phyloP scores from a whole-genome alignment of 2,797 vertebrate species.

The Labroides dimidiatus region DNA sequence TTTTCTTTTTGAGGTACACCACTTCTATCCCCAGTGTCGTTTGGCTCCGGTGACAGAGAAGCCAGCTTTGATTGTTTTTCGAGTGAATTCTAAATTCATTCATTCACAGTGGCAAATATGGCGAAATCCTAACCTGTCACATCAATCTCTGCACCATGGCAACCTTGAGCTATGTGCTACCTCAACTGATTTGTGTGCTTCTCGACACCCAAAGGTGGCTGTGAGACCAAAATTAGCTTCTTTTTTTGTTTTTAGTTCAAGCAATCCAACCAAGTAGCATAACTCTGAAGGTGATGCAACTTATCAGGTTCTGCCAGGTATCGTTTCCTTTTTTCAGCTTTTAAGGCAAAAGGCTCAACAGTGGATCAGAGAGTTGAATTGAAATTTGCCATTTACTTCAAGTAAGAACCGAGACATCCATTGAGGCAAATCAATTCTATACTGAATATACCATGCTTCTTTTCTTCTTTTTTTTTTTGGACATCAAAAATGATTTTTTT shows the following conservation, averaged over 20 bases:
- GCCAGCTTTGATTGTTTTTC: constrained; percentile 76
- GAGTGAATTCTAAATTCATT: constrained; percentile 76
- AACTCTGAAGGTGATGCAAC: constrained; percentile 64
- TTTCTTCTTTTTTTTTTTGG: constrained; percentile 54
- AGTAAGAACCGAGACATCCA: constrained; percentile 81
- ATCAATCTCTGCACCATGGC: constrained; percentile 81
- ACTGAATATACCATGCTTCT: constrained; percentile 68
- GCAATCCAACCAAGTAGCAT: constrained; percentile 68
- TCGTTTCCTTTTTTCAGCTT: constrained; percentile 68
- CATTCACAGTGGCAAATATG: constrained; percentile 84
- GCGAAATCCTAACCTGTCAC: constrained; percentile 75
- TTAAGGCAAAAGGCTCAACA: constrained; percentile 85
- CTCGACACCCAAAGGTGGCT: constrained; percentile 62
- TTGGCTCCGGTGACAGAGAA: constrained; percentile 68
- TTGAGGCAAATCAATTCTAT: constrained; percentile 79
- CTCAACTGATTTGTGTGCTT: constrained; percentile 73
- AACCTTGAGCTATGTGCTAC: constrained; percentile 80
- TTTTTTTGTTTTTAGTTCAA: constrained; percentile 9
- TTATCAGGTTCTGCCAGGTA: constrained; percentile 73
- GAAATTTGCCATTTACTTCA: constrained; percentile 82
- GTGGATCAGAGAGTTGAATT: constrained; percentile 81
- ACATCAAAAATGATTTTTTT: constrained; percentile 68
- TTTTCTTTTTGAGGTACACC: constrained; percentile 68
- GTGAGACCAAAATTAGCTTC: constrained; percentile 53
- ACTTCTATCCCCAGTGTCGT: constrained; percentile 61